Evolutionary conservation across 2,797 vertebrate species (phyloP).

Genomic region (Selene dorsalis): DNA sequence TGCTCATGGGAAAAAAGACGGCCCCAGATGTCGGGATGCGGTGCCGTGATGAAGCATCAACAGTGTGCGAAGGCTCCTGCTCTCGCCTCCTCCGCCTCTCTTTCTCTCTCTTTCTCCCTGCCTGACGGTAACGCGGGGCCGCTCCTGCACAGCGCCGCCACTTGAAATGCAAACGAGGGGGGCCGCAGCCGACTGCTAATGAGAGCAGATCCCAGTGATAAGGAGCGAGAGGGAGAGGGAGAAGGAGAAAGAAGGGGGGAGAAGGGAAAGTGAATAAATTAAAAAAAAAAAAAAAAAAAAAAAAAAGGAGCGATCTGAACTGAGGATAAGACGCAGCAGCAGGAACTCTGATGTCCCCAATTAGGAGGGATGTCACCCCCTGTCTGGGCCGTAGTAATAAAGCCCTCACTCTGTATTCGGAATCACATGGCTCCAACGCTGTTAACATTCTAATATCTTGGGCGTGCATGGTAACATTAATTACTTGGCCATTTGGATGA

Average conservation of each 20-base stretch:
- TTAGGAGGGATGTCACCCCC: constrained; percentile 99
- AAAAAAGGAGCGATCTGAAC: constrained; percentile 86
- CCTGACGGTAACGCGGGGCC: constrained; percentile 87
- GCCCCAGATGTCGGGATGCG: constrained; percentile 96
- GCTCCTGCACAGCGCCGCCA: constrained; percentile 91
- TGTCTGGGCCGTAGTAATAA: constrained; percentile 96
- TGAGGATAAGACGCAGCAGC: constrained; percentile 96
- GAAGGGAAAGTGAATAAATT: constrained; percentile 93
- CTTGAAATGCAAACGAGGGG: constrained; percentile 99
- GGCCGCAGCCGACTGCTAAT: constrained; percentile 97
- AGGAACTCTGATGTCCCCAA: constrained; percentile 99
- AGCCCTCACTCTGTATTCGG: constrained; percentile 99
- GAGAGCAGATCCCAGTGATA: constrained; percentile 97
- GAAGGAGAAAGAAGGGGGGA: constrained; percentile 75
- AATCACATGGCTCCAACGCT: constrained; percentile 98
- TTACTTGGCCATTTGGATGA: constrained; percentile 98
- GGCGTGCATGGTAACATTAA: constrained; percentile 98
- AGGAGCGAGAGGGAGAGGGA: constrained; percentile 83
- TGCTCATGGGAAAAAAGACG: constrained; percentile 95
- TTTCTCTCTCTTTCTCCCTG: constrained; percentile 41
- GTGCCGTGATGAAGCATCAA: constrained; percentile 90
- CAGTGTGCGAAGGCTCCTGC: constrained; percentile 64
- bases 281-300: constrained; percentile 84
- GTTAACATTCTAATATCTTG: constrained; percentile 99
- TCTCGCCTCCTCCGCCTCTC: constrained; percentile 35